A percentile compares a stretch with the other conserved stretches of the same genome.
These are phyloP conservation scores for Pandemis cinnamomeana DNA, from an alignment of 2,888 invertebrate genomes.

Conservation along the genomic window DNA sequence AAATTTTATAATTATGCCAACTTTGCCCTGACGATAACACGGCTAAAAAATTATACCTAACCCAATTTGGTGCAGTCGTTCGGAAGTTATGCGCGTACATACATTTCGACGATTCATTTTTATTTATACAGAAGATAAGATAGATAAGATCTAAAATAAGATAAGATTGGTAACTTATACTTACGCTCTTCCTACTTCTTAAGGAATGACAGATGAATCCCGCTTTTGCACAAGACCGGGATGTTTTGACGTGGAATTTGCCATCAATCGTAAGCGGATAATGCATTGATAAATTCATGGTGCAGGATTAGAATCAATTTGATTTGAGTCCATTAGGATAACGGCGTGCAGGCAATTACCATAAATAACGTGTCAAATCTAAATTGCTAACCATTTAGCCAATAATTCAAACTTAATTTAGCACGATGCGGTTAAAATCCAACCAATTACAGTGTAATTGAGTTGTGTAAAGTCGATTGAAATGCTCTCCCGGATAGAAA, in stretches of 20 bases:
- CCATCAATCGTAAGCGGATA: slow-evolving; percentile 28
- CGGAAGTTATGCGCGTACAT: no score
- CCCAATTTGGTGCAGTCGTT: no score
- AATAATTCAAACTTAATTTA: slow-evolving; percentile 43
- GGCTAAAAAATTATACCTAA: no score
- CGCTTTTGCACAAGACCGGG: not conserved
- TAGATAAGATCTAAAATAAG: no score
- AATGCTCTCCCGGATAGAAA: slow-evolving; percentile 23
- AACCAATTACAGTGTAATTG: slow-evolving; percentile 36
- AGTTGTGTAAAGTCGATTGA: slow-evolving; percentile 24
- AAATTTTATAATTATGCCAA: no score
- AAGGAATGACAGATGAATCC: not conserved
- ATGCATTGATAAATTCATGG: slow-evolving; percentile 39
- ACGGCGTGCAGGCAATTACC: slow-evolving; percentile 41
- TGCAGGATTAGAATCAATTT: slow-evolving; percentile 42
- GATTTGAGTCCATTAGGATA: slow-evolving; percentile 42
- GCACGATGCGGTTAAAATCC: slow-evolving; percentile 39
- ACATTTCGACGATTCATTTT: no score
- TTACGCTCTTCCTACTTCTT: not conserved
- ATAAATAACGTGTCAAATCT: slow-evolving; percentile 43
- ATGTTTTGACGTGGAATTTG: slow-evolving; percentile 15
- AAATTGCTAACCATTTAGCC: slow-evolving; percentile 42
- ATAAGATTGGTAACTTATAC: not conserved
- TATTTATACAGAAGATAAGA: no score
- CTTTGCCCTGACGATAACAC: no score